Conservation (phyloP, 2,888 invertebrate species). For the Lithosia quadra region DNA sequence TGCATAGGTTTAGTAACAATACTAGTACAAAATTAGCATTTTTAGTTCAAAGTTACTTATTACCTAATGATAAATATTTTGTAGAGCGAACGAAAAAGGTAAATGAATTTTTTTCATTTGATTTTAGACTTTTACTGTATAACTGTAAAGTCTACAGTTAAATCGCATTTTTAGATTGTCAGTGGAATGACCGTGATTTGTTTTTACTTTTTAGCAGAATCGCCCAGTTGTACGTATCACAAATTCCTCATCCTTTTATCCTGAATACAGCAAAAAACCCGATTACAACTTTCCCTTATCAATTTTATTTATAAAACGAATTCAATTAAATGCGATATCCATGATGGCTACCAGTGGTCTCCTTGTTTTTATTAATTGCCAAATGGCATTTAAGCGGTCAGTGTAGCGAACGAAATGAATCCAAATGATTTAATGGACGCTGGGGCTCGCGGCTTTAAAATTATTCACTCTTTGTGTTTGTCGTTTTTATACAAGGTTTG, state of each 20-base stretch:
- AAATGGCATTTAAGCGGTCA: conserved; percentile 43
- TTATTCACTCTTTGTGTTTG: conserved; percentile 24
- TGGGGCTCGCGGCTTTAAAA: conserved; percentile 32
- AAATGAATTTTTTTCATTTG: too few relatives aligned
- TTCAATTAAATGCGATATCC: conserved; percentile 27
- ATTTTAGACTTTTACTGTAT: too few relatives aligned
- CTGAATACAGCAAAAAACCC: neutral
- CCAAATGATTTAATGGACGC: conserved; percentile 44
- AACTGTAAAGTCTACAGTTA: too few relatives aligned
- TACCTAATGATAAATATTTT: too few relatives aligned
- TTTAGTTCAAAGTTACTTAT: too few relatives aligned
- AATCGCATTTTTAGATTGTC: too few relatives aligned
- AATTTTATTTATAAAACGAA: conserved; percentile 22
- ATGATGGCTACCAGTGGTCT: conserved; percentile 18
- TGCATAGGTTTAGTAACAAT: too few relatives aligned
- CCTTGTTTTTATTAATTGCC: conserved; percentile 38
- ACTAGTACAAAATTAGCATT: too few relatives aligned
- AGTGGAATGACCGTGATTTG: too few relatives aligned
- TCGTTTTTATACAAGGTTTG: conserved; percentile 3
- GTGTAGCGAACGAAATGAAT: conserved; percentile 46
- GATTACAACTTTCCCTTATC: conserved; percentile 5
- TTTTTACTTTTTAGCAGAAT: neutral
- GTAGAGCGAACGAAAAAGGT: too few relatives aligned
- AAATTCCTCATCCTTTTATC: neutral
- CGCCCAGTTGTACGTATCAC: neutral